A percentile compares a stretch with the other conserved stretches of the same genome.
These are phyloP conservation scores for Aporrectodea caliginosa DNA, from an alignment of 1,140 invertebrate species.

Conservation along the genomic window DNA sequence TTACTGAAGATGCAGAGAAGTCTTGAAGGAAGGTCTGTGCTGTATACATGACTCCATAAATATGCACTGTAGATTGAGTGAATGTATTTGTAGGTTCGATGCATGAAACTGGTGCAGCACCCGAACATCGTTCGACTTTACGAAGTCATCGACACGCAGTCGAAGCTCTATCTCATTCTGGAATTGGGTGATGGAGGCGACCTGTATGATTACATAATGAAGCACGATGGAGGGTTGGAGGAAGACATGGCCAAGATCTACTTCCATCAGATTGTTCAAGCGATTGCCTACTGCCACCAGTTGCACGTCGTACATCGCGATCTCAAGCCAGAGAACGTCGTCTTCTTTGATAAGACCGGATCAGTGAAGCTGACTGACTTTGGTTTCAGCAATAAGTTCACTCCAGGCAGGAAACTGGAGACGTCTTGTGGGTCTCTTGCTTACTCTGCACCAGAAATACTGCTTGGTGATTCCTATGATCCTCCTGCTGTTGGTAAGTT, in stretches of 20 bases:
- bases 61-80: not conserved
- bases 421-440: constrained; percentile 98
- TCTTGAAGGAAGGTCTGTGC: no score
- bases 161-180: constrained; percentile 71
- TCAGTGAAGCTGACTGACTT: constrained; percentile 99
- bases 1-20: no score
- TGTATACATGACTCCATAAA: no score
- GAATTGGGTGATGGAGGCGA: constrained; percentile 97
- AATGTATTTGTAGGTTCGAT: constrained; percentile 61
- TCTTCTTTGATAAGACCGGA: constrained; percentile 95
- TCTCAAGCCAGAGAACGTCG: constrained; percentile 97
- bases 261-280: constrained; percentile 88
- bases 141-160: constrained; percentile 95
- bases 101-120: constrained; percentile 99
- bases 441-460: constrained; percentile 98
- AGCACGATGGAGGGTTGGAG: constrained; percentile 69
- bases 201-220: constrained; percentile 98
- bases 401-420: constrained; percentile 92
- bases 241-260: constrained; percentile 80
- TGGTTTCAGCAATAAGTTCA: constrained; percentile 93
- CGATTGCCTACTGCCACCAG: constrained; percentile 96
- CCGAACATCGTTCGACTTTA: constrained; percentile 95
- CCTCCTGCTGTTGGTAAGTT: constrained; percentile 79
- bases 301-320: constrained; percentile 90
- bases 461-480: constrained; percentile 76